Evolutionary conservation across 2,888 invertebrate genomes (phyloP), one percentile per base, ranked within the genome.

Genomic region (Parapristionchus giblindavisi): DNA sequence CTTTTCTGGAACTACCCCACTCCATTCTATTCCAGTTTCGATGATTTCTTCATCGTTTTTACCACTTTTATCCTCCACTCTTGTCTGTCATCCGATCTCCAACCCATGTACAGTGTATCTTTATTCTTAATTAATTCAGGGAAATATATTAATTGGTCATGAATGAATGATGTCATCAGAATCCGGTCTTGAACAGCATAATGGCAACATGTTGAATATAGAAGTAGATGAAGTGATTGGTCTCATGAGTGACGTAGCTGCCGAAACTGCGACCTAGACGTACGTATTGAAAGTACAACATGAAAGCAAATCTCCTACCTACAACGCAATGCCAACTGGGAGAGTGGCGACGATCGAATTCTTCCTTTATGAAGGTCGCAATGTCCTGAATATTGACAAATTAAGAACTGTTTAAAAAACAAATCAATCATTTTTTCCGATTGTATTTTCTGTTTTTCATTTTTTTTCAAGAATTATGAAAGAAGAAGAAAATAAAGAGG

Each of bases 221-320:
- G 56, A 79, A 79, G 60, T 79, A 79, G 60, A 79, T 79, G 75
- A 79, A 79, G 54, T 77, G 79, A 43, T 79, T 79, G 2, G 77
- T 76, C 52, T 79, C 79, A 61, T 79, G 79, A 21, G 79, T 77
- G 4, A 79, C 79, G 72, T 43, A 75, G 75, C 40, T 75, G 8
- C 78, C 78, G 34, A 78, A 78, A 54, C 77, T 78, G 34, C 77
- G 61, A 17, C 78, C 78, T 54, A n/a, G n/a, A n/a, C n/a, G 21
- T 48, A 14, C 21, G 48, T 14, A 48, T 48, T 11, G 48, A 48
- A 14, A 14, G 48, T 14, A 48, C 21, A 71, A 24, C 38, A 71
- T 54, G 54, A 54, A 34, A 71, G 40, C 40, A 21, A 58, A 34
- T 29, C n/a, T 38, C 54, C 54, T 38, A 40, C 76, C 76, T 1